phyloP scores from a whole-genome alignment of 2,113 vertebrate genomes.

The Petroica traversi region DNA sequence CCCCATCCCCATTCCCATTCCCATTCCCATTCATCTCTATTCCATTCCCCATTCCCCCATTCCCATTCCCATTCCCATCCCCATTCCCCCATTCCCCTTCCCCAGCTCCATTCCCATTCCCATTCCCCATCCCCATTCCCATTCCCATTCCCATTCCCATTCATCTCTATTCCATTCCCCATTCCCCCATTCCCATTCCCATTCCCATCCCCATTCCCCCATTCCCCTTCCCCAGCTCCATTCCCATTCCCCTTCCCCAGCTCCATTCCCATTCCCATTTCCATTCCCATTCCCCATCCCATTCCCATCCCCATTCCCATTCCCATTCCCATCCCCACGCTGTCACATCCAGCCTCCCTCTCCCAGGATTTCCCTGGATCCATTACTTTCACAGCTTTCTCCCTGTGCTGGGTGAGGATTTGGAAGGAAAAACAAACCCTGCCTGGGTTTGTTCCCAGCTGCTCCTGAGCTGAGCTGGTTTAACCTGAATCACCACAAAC shows the following conservation, averaged over 20 bases:
- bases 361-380: rapidly evolving
- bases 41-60: no score
- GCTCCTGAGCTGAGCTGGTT: neutral
- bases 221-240: no score
- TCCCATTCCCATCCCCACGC: neutral
- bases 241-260: neutral
- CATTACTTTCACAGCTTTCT: neutral
- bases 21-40: no score
- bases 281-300: neutral
- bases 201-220: neutral
- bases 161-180: no score
- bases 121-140: no score
- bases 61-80: no score
- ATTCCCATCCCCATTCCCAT: neutral
- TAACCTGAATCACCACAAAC: neutral
- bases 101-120: no score
- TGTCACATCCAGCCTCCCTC: neutral
- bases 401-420: neutral
- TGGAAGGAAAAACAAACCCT: rapidly evolving
- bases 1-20: no score
- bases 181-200: no score
- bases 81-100: no score
- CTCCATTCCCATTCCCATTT: neutral
- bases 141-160: no score
- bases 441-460: neutral